These are phyloP conservation scores for Lacerta agilis DNA, from an alignment of 2,797 vertebrate genomes.

Conservation along the genomic window DNA sequence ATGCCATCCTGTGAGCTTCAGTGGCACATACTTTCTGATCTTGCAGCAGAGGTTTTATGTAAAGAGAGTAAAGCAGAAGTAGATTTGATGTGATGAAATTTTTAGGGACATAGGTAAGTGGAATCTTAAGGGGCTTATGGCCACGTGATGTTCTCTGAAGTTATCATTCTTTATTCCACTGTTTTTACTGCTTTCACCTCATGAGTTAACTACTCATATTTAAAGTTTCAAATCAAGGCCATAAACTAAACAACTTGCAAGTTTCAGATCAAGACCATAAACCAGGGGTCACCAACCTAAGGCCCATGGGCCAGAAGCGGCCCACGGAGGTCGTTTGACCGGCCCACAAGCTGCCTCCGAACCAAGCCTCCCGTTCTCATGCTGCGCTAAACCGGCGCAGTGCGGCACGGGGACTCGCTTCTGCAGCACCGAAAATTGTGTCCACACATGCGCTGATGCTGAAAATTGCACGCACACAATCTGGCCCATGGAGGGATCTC, in stretches of 20 bases:
- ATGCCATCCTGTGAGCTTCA: neutral
- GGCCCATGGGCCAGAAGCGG: too few relatives aligned
- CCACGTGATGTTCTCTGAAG: neutral
- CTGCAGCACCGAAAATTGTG: too few relatives aligned
- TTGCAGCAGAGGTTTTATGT: neutral
- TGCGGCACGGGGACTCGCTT: too few relatives aligned
- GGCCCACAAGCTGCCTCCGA: too few relatives aligned
- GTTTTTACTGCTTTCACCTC: neutral
- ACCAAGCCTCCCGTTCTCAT: rapidly evolving
- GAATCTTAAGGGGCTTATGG: neutral
- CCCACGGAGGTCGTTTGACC: too few relatives aligned
- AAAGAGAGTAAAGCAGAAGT: neutral
- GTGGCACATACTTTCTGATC: neutral
- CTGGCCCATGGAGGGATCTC: too few relatives aligned
- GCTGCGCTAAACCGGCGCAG: too few relatives aligned
- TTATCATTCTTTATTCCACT: neutral
- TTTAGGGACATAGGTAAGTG: neutral
- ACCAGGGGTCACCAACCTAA: too few relatives aligned
- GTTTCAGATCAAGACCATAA: neutral
- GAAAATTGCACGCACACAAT: too few relatives aligned
- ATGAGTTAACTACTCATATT: neutral
- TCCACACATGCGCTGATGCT: too few relatives aligned
- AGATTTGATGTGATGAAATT: neutral
- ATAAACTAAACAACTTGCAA: neutral
- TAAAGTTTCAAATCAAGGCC: neutral